Evolutionary conservation across 2,113 vertebrate species (phyloP).

Genomic region (Dascyllus trimaculatus): DNA sequence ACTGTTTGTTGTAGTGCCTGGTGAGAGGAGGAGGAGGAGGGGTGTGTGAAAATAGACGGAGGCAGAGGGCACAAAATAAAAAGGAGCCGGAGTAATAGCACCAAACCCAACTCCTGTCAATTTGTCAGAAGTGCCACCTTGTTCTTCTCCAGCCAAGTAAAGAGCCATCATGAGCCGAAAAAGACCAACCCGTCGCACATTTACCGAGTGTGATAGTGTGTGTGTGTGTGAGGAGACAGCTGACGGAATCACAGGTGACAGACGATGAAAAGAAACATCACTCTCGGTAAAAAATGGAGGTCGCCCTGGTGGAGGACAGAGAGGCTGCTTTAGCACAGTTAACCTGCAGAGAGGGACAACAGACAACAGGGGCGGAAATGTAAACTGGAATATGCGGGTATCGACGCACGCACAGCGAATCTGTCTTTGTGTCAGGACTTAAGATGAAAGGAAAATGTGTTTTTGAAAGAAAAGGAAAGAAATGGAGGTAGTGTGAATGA

Average conservation of each 20-base stretch:
- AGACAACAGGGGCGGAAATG: conserved; percentile 17
- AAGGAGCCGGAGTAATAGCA: conserved; percentile 12
- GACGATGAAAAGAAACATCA: conserved; percentile 62
- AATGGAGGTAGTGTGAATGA: not conserved
- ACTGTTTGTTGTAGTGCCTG: conserved; percentile 47
- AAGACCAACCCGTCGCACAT: conserved; percentile 86
- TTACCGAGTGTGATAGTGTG: conserved; percentile 46
- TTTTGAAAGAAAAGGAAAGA: not conserved
- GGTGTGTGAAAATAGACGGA: not conserved
- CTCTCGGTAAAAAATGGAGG: conserved; percentile 57
- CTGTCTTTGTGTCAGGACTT: conserved; percentile 13
- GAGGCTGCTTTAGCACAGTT: conserved; percentile 35
- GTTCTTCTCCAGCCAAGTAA: conserved; percentile 63
- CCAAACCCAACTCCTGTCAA: conserved; percentile 70
- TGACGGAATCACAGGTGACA: conserved; percentile 61
- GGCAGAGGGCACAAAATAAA: conserved; percentile 70
- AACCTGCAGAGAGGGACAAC: conserved; percentile 43
- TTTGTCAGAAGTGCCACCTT: conserved; percentile 79
- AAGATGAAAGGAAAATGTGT: conserved; percentile 1
- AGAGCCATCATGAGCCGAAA: conserved; percentile 82
- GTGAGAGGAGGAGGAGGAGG: conserved; percentile 5
- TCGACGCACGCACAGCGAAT: conserved; percentile 24
- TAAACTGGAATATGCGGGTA: not conserved
- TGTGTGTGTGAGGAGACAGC: conserved; percentile 13
- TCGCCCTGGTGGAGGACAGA: conserved; percentile 25